Evolutionary conservation across 53 echinoderm and acorn worm genomes (phyloP).

Genomic region (Patiria pectinifera): DNA sequence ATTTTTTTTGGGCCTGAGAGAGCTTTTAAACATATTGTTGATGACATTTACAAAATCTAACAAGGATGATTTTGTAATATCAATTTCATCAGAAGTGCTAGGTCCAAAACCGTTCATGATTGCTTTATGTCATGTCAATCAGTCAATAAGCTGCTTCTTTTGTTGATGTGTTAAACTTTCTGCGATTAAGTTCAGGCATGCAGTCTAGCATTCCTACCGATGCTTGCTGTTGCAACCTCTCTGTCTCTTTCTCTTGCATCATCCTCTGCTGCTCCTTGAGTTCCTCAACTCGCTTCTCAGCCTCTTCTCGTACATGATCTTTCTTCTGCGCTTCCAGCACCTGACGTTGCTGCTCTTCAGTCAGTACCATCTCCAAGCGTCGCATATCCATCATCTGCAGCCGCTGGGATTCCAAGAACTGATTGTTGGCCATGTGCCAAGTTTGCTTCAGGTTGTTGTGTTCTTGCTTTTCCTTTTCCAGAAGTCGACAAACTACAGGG

Average conservation of each 20-base stretch:
- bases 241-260: slow-evolving; percentile 27
- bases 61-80: no score
- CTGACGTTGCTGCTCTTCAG: slow-evolving; percentile 97
- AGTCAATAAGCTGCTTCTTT: no score
- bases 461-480: slow-evolving; percentile 88
- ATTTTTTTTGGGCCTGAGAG: no score
- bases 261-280: slow-evolving; percentile 42
- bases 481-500: slow-evolving; percentile 79
- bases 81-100: no score
- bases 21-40: no score
- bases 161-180: no score
- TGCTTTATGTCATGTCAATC: no score
- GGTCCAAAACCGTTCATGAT: no score
- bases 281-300: slow-evolving; percentile 78
- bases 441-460: slow-evolving; percentile 88
- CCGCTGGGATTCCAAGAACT: slow-evolving; percentile 88
- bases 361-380: slow-evolving; percentile 90
- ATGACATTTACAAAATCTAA: no score
- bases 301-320: slow-evolving; percentile 88
- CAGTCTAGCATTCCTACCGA: slow-evolving; percentile 13
- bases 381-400: slow-evolving; percentile 98
- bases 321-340: slow-evolving; percentile 83
- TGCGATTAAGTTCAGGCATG: background rate
- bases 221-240: slow-evolving; percentile 43
- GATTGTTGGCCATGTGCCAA: slow-evolving; percentile 99